Percentiles rank a stretch among this genome's conserved stretches.
Conservation (phyloP, 30 jellyfish, hydroid and myxozoan genomes). For the Pseudorhiza aurosa region DNA sequence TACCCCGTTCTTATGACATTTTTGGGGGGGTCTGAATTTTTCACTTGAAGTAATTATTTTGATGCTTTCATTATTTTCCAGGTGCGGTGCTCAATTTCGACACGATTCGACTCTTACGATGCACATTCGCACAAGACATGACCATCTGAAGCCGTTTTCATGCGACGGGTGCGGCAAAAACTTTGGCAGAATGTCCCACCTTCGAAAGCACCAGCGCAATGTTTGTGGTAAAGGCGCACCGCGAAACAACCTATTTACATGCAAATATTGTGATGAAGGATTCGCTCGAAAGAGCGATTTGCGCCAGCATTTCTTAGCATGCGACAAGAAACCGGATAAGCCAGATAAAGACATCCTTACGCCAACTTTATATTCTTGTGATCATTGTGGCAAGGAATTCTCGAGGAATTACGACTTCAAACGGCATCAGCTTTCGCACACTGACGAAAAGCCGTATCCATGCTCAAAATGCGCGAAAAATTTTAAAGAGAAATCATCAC, state of each 20-base stretch:
- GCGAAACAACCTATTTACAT: slow-evolving; percentile 65
- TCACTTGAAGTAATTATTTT: background rate
- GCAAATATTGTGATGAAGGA: slow-evolving; percentile 87
- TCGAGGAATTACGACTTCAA: slow-evolving; percentile 89
- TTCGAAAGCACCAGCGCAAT: slow-evolving; percentile 96
- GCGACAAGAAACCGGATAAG: slow-evolving; percentile 95
- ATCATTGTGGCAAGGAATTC: slow-evolving; percentile 90
- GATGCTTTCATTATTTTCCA: background rate
- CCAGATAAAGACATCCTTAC: slow-evolving; percentile 72
- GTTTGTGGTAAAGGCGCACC: slow-evolving; percentile 92
- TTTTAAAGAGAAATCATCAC: slow-evolving; percentile 94
- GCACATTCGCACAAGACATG: slow-evolving; percentile 99
- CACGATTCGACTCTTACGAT: slow-evolving; percentile 98
- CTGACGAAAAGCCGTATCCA: slow-evolving; percentile 95
- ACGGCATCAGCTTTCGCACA: slow-evolving; percentile 93
- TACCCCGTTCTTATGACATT: too few relatives aligned
- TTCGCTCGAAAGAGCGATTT: slow-evolving; percentile 84
- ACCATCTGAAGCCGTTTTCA: slow-evolving; percentile 95
- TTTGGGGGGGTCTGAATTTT: background rate
- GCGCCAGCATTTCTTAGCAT: slow-evolving; percentile 72
- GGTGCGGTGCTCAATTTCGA: slow-evolving; percentile 97
- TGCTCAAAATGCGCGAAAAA: slow-evolving; percentile 92
- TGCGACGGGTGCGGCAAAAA: slow-evolving; percentile 98
- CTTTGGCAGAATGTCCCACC: slow-evolving; percentile 99
- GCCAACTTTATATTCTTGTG: slow-evolving; percentile 78